Evolutionary conservation across 2,113 vertebrate genomes (phyloP), one percentile per base, ranked within the genome.

Genomic region (Oreochromis niloticus): DNA sequence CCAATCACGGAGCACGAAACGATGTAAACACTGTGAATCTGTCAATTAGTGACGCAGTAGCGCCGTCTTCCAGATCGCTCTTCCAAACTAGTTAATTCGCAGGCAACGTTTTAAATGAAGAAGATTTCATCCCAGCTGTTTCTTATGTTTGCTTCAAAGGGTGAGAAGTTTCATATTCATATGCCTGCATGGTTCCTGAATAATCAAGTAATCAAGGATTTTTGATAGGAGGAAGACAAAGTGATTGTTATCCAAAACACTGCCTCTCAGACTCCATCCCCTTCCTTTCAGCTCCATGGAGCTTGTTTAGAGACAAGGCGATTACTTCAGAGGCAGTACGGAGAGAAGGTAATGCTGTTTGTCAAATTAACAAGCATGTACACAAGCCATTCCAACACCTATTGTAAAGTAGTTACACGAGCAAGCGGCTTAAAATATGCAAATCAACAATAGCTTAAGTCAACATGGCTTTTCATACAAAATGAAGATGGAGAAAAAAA

Each of bases 181-280:
- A 84, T n/a, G 36, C 68, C 59, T 81, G 66, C 24, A 24, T 8
- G n/a, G 17, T 32, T 82, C 41, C 55, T 32, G 41, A 82, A 54
- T 11, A 73, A 90, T 54, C 71, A 87, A 36, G 24, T 41, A 90
- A 86, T 75, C 55, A 87, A 66, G 30, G 32, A 66, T 82, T 78
- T 85, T 66, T 55, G 24, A 55, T 43, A 56, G 9, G 56, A 36
- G 73, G 55, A 73, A n/a, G 14, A 79, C 57, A 57, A 52, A 19
- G 32, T 4, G 9, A 82, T 90, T 43, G 75, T 91, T 93, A 90
- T 84, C 84, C 56, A 80, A 89, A 87, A 88, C 85, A 55, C 39
- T 57, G 54, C 30, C 27, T 80, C 55, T 83, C 78, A 34, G 41
- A 81, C 30, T 50, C 46, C 80, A 22, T 55, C 84, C 79, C 48